phyloP scores from a whole-genome alignment of 2,113 vertebrate species.

The Scartelaos histophorus region DNA sequence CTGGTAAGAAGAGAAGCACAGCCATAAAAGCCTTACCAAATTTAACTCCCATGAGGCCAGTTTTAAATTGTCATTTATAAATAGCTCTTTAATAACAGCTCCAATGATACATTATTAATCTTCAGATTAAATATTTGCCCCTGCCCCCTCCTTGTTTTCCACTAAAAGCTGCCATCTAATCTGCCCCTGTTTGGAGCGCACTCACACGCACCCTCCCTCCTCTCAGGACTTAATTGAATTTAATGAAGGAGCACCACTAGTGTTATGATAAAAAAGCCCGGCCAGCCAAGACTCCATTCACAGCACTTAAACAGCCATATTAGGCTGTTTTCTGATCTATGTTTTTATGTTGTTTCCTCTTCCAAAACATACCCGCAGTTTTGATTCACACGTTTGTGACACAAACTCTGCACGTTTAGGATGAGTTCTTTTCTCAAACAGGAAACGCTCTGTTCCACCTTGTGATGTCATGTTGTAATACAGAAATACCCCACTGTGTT shows the following conservation, averaged over 20 bases:
- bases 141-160: slow-evolving; percentile 66
- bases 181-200: slow-evolving; percentile 49
- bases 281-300: not conserved
- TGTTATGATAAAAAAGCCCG: slow-evolving; percentile 19
- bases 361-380: too few species aligned
- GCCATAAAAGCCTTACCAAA: slow-evolving; percentile 12
- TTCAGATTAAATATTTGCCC: slow-evolving; percentile 75
- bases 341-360: too few species aligned
- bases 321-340: not conserved
- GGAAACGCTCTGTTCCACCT: too few species aligned
- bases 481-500: too few species aligned
- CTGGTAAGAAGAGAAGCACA: slow-evolving; percentile 16
- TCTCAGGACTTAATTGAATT: slow-evolving; percentile 50
- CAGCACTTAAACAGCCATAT: not conserved
- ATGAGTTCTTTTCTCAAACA: too few species aligned
- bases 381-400: too few species aligned
- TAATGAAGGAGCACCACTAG: slow-evolving; percentile 50
- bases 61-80: slow-evolving; percentile 71
- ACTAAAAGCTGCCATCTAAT: slow-evolving; percentile 63
- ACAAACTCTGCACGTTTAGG: too few species aligned
- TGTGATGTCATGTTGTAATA: too few species aligned
- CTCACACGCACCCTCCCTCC: slow-evolving; percentile 20
- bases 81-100: slow-evolving; percentile 74
- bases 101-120: slow-evolving; percentile 76
- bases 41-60: slow-evolving; percentile 47